Evolutionary conservation across 2,113 vertebrate genomes (phyloP).

Genomic region (Diphyllodes magnificus): DNA sequence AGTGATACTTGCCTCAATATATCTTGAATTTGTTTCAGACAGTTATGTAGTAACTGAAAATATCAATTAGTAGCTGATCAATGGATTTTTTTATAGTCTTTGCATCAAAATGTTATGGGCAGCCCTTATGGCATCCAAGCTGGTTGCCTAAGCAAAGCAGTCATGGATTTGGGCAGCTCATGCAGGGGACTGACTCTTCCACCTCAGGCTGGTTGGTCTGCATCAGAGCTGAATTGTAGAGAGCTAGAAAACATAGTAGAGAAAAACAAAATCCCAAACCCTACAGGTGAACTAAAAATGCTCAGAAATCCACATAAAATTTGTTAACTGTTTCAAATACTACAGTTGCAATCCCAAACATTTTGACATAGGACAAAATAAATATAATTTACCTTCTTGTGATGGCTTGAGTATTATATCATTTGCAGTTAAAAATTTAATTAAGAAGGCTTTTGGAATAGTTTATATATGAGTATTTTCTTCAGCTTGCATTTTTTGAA

Average conservation of each 20-base stretch:
- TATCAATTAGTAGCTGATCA: background rate
- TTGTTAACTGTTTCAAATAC: background rate
- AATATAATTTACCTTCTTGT: slow-evolving; percentile 42
- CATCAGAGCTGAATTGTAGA: background rate
- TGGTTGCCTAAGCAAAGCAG: background rate
- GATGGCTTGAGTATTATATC: slow-evolving; percentile 13
- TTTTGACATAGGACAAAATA: background rate
- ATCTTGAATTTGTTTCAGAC: background rate
- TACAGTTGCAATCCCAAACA: background rate
- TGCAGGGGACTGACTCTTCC: background rate
- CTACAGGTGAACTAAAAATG: background rate
- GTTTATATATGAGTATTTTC: slow-evolving; percentile 38
- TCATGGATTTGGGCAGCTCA: accelerated
- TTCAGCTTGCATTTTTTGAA: slow-evolving; percentile 6
- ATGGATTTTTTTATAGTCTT: background rate
- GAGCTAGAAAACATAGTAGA: background rate
- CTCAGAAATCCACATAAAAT: background rate
- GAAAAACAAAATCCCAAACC: background rate
- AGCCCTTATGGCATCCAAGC: background rate
- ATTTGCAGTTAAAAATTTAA: slow-evolving; percentile 47
- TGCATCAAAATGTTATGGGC: background rate
- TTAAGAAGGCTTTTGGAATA: slow-evolving; percentile 35
- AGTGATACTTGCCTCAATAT: background rate
- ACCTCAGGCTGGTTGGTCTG: background rate
- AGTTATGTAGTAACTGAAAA: background rate